phyloP scores from a whole-genome alignment of 2,113 vertebrate genomes.

The Bos javanicus region DNA sequence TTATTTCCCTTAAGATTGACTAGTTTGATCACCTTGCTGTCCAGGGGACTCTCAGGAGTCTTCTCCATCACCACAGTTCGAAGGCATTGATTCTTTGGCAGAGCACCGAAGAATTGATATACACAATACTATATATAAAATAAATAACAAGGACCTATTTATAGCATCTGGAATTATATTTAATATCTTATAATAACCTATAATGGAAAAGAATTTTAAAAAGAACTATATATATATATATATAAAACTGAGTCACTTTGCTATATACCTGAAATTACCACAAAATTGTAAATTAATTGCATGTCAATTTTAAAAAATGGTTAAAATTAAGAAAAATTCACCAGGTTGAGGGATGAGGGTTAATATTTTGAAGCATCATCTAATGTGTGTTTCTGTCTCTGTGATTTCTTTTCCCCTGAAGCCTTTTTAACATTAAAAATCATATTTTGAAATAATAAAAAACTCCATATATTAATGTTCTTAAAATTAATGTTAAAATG shows the following conservation, averaged over 20 bases:
- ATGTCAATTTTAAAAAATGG: not conserved
- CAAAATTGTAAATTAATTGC: not conserved
- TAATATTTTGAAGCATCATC: not conserved
- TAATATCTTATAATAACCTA: not conserved
- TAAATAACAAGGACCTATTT: not conserved
- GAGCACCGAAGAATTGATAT: not conserved
- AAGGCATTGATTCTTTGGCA: not conserved
- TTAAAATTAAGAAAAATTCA: not conserved
- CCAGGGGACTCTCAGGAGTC: not conserved
- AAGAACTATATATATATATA: not conserved
- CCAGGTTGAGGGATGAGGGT: not conserved
- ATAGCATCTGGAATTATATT: not conserved
- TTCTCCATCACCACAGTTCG: rapidly evolving
- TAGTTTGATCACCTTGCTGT: not conserved
- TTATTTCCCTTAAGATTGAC: not conserved
- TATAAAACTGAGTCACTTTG: not conserved
- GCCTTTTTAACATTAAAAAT: not conserved
- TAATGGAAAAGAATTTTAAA: not conserved
- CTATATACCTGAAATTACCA: not conserved
- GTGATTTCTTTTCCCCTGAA: not conserved
- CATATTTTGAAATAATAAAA: not conserved
- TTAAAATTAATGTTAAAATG: not conserved
- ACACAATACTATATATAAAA: not conserved
- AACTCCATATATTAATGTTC: not conserved
- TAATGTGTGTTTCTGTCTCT: not conserved